A percentile compares a stretch with the other conserved stretches of the same genome.
Conservation (phyloP, 2,113 vertebrate genomes). For the Bubo bubo region DNA sequence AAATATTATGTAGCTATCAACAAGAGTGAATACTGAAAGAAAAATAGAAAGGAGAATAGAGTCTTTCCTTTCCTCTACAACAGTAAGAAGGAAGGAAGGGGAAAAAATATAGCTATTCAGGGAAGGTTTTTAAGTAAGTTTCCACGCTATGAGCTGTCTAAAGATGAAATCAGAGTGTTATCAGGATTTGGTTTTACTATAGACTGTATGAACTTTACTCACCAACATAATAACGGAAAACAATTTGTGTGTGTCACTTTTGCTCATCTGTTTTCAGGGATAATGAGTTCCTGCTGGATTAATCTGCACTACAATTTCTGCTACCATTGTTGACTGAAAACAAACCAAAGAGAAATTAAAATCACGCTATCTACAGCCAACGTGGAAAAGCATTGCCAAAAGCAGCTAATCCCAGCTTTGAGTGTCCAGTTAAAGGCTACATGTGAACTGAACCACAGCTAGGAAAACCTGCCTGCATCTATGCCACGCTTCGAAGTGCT, state of each 20-base stretch:
- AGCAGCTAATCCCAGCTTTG: neutral
- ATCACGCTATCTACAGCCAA: neutral
- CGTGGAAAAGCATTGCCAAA: neutral
- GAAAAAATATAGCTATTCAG: neutral
- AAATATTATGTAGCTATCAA: neutral
- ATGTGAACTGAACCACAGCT: neutral
- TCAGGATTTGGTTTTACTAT: constrained; percentile 22
- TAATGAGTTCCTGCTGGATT: neutral
- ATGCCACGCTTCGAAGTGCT: neutral
- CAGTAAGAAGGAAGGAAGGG: neutral
- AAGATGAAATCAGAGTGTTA: neutral
- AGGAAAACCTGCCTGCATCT: neutral
- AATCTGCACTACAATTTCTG: neutral
- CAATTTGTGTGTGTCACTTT: neutral
- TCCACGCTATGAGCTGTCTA: neutral
- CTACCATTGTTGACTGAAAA: constrained; percentile 26
- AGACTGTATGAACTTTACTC: constrained; percentile 9
- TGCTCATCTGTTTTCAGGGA: neutral
- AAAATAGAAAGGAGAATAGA: neutral
- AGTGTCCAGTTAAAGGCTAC: neutral
- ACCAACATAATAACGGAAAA: neutral
- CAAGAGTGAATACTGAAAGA: neutral
- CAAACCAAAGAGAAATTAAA: neutral
- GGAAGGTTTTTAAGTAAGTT: neutral
- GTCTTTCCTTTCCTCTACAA: neutral